A percentile compares a stretch with the other conserved stretches of the same genome.
Conservation (phyloP, 1,140 invertebrate genomes). For the Stegodyphus dumicola region DNA sequence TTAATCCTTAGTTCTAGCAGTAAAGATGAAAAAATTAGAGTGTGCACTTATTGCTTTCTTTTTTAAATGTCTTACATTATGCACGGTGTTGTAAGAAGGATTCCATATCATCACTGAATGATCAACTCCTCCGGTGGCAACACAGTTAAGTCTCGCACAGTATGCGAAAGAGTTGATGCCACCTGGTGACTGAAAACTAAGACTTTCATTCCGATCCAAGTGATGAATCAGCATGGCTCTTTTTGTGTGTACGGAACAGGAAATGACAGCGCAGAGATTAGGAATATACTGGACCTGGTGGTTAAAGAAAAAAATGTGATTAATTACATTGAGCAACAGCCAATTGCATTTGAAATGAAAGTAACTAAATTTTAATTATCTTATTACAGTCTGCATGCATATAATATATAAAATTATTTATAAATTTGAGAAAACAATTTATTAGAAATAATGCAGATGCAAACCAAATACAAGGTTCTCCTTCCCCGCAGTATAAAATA, state of each 20-base stretch:
- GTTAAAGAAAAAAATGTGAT: background rate
- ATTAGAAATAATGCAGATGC: too few species aligned
- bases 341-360: background rate
- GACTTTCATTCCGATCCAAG: slow-evolving; percentile 1
- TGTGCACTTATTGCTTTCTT: too few species aligned
- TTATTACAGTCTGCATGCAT: background rate
- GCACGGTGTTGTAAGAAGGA: background rate
- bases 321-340: background rate
- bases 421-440: background rate
- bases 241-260: slow-evolving; percentile 8
- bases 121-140: slow-evolving; percentile 33
- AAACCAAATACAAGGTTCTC: too few species aligned
- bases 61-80: background rate
- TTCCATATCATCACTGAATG: slow-evolving; percentile 43
- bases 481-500: too few species aligned
- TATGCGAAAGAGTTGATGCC: slow-evolving; percentile 42
- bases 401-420: background rate
- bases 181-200: background rate
- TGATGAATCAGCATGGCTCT: slow-evolving; percentile 29
- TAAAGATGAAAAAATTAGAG: background rate
- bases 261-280: background rate
- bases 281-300: slow-evolving; percentile 25
- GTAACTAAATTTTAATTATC: background rate
- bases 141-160: slow-evolving; percentile 34
- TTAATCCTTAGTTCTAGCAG: background rate